phyloP scores from a whole-genome alignment of 2,888 invertebrate species.

The Trilocha varians region DNA sequence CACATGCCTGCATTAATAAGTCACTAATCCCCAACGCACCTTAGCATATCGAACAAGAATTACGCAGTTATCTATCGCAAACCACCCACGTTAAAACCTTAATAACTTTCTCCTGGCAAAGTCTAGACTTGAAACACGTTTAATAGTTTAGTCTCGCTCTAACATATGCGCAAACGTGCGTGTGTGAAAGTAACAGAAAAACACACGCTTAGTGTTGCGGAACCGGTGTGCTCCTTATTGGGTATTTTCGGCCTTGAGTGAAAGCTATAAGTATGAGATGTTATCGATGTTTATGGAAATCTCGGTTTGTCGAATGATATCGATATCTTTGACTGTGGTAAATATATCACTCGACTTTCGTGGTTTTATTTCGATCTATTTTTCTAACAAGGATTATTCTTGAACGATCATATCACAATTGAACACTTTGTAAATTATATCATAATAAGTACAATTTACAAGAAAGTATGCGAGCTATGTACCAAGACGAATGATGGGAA shows the following conservation, averaged over 20 bases:
- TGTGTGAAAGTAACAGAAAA: slow-evolving; percentile 35
- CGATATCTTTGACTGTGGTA: too few relatives aligned
- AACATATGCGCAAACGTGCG: slow-evolving; percentile 16
- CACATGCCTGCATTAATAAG: too few relatives aligned
- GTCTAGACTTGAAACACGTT: slow-evolving; percentile 25
- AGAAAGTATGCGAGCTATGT: too few relatives aligned
- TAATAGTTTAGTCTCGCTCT: slow-evolving; percentile 27
- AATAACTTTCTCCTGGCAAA: slow-evolving; percentile 41
- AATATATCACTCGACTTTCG: too few relatives aligned
- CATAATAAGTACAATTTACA: too few relatives aligned
- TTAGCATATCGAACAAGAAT: background rate
- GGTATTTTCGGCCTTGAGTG: slow-evolving; percentile 59
- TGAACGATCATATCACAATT: too few relatives aligned
- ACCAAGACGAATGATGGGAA: too few relatives aligned
- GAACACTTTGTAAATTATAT: too few relatives aligned
- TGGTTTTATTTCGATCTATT: too few relatives aligned
- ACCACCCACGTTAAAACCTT: slow-evolving; percentile 14
- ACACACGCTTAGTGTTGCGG: slow-evolving; percentile 31
- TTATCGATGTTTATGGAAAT: background rate
- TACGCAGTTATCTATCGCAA: slow-evolving; percentile 5
- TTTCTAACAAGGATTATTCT: too few relatives aligned
- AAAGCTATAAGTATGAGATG: slow-evolving; percentile 28
- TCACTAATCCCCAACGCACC: too few relatives aligned
- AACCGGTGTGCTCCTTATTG: slow-evolving; percentile 28
- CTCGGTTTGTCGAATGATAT: too few relatives aligned